A percentile compares a stretch with the other conserved stretches of the same genome.
Conservation (phyloP, 2,888 invertebrate species). For the Spialia ferax region DNA sequence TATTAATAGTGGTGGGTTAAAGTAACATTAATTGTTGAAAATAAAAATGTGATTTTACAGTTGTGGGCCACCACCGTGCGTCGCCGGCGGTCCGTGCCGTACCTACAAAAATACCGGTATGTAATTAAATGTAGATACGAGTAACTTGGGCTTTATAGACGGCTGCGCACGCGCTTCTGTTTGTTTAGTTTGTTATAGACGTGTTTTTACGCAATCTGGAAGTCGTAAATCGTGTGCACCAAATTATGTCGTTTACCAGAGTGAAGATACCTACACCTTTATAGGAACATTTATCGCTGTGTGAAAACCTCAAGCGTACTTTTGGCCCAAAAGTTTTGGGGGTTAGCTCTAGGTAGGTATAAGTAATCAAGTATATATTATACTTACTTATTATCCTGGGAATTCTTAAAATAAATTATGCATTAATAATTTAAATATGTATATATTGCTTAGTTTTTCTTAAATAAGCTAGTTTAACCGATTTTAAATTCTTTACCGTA, state of each 20-base stretch:
- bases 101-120: conserved; percentile 85
- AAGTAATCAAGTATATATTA: too few relatives aligned
- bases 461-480: too few relatives aligned
- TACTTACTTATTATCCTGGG: too few relatives aligned
- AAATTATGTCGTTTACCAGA: conserved; percentile 83
- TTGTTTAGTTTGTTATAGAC: conserved; percentile 84
- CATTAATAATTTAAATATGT: too few relatives aligned
- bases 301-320: conserved; percentile 14
- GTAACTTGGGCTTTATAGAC: conserved; percentile 83
- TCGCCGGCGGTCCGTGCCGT: conserved; percentile 79
- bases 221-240: conserved; percentile 84
- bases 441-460: too few relatives aligned
- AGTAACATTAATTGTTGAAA: conserved; percentile 38
- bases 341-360: too few relatives aligned
- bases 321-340: too few relatives aligned
- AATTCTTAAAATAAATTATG: too few relatives aligned
- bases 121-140: conserved; percentile 83
- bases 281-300: conserved; percentile 34
- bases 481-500: too few relatives aligned
- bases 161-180: conserved; percentile 80
- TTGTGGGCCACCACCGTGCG: conserved; percentile 69
- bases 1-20: conserved; percentile 36
- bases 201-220: conserved; percentile 87
- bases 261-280: conserved; percentile 65
- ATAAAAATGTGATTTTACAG: conserved; percentile 35